Conservation (phyloP, 2,888 invertebrate genomes). For the Mythimna ferrago region DNA sequence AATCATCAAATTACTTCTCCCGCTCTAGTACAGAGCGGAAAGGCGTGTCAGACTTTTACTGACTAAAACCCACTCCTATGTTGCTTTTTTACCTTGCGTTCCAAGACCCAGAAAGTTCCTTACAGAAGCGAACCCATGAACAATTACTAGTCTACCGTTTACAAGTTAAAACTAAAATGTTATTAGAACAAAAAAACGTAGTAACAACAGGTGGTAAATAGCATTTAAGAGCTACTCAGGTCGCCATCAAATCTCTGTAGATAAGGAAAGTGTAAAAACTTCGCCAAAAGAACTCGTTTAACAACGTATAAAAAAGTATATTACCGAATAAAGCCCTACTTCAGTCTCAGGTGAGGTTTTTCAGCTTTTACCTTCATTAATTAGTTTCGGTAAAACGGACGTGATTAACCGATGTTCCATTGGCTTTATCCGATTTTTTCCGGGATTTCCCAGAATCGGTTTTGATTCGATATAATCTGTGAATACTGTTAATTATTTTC, state of each 20-base stretch:
- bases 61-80: no score
- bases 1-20: no score
- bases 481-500: neutral
- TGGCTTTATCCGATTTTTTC: slow-evolving; percentile 31
- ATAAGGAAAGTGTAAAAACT: slow-evolving; percentile 15
- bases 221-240: neutral
- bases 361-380: slow-evolving; percentile 55
- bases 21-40: no score
- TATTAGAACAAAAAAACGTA: neutral
- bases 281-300: slow-evolving; percentile 22
- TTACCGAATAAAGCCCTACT: slow-evolving; percentile 22
- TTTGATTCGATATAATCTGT: neutral
- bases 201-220: neutral
- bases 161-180: neutral
- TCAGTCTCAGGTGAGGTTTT: slow-evolving; percentile 42
- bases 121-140: no score
- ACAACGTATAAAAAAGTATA: slow-evolving; percentile 43
- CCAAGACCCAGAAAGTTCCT: no score
- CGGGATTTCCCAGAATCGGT: slow-evolving; percentile 7
- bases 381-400: slow-evolving; percentile 41
- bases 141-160: no score
- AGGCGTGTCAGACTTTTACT: no score
- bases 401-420: slow-evolving; percentile 36
- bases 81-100: no score
- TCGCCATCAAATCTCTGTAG: neutral